Evolutionary conservation across 2,113 vertebrate genomes (phyloP).

Genomic region (Neomonachus schauinslandi): DNA sequence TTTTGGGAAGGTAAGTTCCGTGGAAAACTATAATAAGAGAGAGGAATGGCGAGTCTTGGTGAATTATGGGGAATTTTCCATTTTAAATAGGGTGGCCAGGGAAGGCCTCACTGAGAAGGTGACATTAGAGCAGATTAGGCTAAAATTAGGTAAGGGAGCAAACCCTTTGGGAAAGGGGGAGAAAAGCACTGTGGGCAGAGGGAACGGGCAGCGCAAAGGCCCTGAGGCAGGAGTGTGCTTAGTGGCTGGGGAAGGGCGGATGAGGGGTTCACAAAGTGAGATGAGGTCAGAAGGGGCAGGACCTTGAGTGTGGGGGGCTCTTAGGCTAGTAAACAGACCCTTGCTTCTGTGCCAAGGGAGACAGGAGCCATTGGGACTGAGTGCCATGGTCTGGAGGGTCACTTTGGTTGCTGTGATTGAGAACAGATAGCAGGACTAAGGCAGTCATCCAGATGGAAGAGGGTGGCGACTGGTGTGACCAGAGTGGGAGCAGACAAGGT

Average conservation of each 20-base stretch:
- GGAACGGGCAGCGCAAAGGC: background rate
- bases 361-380: background rate
- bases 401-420: background rate
- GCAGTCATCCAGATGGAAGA: background rate
- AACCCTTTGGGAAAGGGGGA: background rate
- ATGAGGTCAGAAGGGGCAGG: no score
- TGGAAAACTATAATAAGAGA: background rate
- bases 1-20: background rate
- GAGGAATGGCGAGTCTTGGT: background rate
- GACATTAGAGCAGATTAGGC: background rate
- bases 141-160: background rate
- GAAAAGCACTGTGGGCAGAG: accelerated
- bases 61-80: accelerated
- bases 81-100: background rate
- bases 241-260: background rate
- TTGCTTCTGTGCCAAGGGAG: background rate
- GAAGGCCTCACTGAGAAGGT: background rate
- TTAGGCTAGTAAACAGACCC: background rate
- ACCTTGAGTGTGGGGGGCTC: background rate
- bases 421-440: background rate
- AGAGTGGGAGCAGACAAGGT: accelerated
- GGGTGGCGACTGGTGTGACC: background rate
- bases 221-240: background rate
- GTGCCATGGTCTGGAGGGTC: background rate
- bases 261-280: no score